Evolutionary conservation across 1,140 invertebrate genomes (phyloP).

Genomic region (Muscidifurax raptorellus): DNA sequence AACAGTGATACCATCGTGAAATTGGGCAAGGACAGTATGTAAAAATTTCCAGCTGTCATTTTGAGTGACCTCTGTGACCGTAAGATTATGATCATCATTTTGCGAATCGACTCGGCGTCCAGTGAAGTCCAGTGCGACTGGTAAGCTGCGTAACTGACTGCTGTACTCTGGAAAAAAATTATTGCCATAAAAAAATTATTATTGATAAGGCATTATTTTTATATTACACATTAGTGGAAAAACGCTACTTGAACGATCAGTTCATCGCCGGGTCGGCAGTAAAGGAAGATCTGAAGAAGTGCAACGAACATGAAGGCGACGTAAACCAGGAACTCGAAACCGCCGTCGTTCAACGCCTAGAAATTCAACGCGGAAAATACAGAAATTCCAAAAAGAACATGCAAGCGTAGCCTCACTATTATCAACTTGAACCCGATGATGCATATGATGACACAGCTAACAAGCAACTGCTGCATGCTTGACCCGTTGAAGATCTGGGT

Average conservation of each 20-base stretch:
- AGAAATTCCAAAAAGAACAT: background rate
- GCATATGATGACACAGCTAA: conserved; percentile 54
- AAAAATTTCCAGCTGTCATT: conserved; percentile 45
- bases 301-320: conserved; percentile 40
- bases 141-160: conserved; percentile 13
- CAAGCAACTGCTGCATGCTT: conserved; percentile 47
- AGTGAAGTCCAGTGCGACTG: conserved; percentile 24
- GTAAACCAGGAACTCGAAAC: conserved; percentile 34
- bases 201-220: background rate
- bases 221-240: background rate
- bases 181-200: background rate
- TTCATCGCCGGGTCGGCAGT: conserved; percentile 48
- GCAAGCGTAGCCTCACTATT: conserved; percentile 31
- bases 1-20: conserved; percentile 31
- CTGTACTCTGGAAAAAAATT: conserved; percentile 30
- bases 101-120: background rate
- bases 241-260: conserved; percentile 39
- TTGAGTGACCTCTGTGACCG: conserved; percentile 26
- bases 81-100: conserved; percentile 28
- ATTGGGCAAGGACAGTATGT: conserved; percentile 43
- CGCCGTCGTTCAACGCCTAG: conserved; percentile 35
- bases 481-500: conserved; percentile 30
- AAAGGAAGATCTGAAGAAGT: conserved; percentile 47
- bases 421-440: conserved; percentile 52
- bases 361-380: background rate